phyloP scores from a whole-genome alignment of 37 sponge, comb jelly and placozoan species.

The Geodia barretti region DNA sequence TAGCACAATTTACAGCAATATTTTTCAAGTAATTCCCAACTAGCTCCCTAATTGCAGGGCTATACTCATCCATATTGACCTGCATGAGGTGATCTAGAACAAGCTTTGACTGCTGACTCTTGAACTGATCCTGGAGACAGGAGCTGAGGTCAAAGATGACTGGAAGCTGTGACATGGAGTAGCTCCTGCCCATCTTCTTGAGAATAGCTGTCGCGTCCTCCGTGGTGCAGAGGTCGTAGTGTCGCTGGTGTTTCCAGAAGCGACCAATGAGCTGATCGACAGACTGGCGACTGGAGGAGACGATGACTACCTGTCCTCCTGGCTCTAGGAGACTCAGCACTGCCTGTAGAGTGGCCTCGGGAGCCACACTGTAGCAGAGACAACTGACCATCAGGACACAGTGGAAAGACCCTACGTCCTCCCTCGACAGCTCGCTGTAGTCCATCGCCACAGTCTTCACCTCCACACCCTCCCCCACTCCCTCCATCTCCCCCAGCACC shows the following conservation, averaged over 20 bases:
- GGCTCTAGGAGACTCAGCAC: conserved; percentile 22
- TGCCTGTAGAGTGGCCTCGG: conserved; percentile 8
- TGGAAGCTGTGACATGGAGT: neutral
- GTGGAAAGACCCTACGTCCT: conserved; percentile 10
- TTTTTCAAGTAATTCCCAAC: neutral
- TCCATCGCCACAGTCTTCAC: conserved; percentile 4
- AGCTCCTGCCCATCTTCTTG: conserved; percentile 3
- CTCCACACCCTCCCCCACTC: neutral
- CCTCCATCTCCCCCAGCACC: conserved; percentile 17
- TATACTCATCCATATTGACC: neutral
- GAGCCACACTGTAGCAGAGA: conserved; percentile 16
- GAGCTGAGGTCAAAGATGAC: conserved; percentile 23
- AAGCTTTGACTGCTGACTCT: conserved; percentile 7
- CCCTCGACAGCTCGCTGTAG: conserved; percentile 25
- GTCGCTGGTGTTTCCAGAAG: conserved; percentile 45
- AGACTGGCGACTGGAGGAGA: conserved; percentile 27
- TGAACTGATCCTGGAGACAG: conserved; percentile 17
- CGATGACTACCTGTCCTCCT: conserved; percentile 31
- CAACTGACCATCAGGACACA: conserved; percentile 38
- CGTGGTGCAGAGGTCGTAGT: conserved; percentile 10
- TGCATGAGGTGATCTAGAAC: conserved; percentile 29
- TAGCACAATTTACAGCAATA: neutral
- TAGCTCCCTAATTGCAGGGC: neutral
- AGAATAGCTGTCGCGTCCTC: conserved; percentile 3
- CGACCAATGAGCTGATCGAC: conserved; percentile 32